Evolutionary conservation across 2,888 invertebrate species (phyloP), one percentile per base, ranked within the genome.

Genomic region (Tinea trinotella): DNA sequence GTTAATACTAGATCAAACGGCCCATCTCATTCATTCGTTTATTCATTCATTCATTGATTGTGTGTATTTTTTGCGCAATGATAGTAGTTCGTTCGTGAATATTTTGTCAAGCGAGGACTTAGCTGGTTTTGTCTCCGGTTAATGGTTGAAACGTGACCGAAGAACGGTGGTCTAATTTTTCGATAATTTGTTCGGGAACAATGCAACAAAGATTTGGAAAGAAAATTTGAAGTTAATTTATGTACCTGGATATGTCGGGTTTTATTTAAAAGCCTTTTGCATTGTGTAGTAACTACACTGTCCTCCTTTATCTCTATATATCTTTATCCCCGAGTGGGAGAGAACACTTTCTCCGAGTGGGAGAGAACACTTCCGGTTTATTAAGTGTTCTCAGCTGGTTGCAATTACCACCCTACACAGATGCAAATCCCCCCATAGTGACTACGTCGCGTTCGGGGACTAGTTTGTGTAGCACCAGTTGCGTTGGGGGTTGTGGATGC

Each of bases 91-190:
- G 75, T 80, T 75, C 85, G 84, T 85, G 84, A 70, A 82, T 79
- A 82, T 81, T 76, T 69, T 70, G 72, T 73, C 73, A 70, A 67
- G 70, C 71, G 68, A 74, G 81, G 85, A 80, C 81, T 85, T 85
- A 85, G 76, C 64, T 60, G 69, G 79, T 82, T 84, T 83, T 84
- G 83, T 83, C 83, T 82, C 74, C 79, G 57, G 58, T 46, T 85
- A 84, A 85, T 83, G 84, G 78, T 71, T 68, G 67, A 68, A 82
- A 85, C 84, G 84, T 85, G 84, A 84, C 82, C 74, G 70, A 71
- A 66, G 67, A 74, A 70, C 69, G 69, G 66, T 71, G 66, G 65
- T 69, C 66, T 74, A 81, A 84, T 83, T 83, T 81, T 63, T 68
- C 70, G 69, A 74, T 80, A 75, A 79, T 76, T 71, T 76, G 71